Conservation (phyloP, 2,797 vertebrate species). For the Halcyon leucocephala region DNA sequence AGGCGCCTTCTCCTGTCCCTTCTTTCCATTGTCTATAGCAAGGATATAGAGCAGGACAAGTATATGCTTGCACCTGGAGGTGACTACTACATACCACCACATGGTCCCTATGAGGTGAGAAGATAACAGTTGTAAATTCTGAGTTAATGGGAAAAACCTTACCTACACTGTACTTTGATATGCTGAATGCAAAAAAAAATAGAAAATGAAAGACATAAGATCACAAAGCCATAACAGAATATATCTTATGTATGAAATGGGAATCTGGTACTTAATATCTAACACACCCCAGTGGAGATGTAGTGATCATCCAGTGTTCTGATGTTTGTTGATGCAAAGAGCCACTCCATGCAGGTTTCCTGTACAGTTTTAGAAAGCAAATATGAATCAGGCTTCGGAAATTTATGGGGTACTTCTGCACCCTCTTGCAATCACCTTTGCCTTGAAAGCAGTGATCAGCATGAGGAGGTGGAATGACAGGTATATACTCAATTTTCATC, state of each 20-base stretch:
- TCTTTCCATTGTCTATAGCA: slow-evolving; percentile 88
- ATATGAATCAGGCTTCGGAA: background rate
- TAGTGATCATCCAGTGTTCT: background rate
- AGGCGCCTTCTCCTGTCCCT: slow-evolving; percentile 91
- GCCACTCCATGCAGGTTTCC: background rate
- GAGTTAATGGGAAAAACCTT: background rate
- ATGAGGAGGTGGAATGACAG: background rate
- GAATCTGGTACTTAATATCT: background rate
- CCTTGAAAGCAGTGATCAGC: background rate
- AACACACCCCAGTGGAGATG: background rate
- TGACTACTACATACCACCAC: slow-evolving; percentile 85
- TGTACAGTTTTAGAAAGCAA: background rate
- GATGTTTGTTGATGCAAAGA: background rate
- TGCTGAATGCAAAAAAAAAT: background rate
- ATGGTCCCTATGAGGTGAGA: slow-evolving; percentile 87
- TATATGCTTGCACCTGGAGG: slow-evolving; percentile 84
- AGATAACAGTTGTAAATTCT: background rate
- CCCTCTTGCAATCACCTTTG: background rate
- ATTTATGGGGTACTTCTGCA: background rate
- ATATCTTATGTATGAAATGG: background rate
- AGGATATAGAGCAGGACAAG: slow-evolving; percentile 84
- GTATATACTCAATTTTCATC: background rate
- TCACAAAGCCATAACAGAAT: background rate
- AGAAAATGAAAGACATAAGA: background rate
- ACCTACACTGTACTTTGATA: background rate